Conservation (phyloP, 2,888 invertebrate genomes). For the Stegophylla sp. region DNA sequence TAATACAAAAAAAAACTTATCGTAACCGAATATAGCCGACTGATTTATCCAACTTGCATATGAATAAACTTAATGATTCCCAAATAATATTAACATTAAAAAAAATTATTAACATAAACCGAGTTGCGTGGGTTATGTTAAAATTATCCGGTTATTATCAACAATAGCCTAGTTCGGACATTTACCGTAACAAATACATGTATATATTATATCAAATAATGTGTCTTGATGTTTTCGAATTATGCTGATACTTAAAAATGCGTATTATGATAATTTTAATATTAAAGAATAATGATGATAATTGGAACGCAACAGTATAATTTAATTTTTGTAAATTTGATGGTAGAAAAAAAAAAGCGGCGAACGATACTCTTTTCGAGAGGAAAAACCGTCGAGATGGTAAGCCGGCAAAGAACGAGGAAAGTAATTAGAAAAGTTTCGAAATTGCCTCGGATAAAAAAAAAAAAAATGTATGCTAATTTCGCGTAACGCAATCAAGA, state of each 20-base stretch:
- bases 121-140: too few species aligned
- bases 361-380: background rate
- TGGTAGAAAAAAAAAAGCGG: background rate
- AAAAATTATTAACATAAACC: too few species aligned
- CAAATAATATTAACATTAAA: too few species aligned
- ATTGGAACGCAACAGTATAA: background rate
- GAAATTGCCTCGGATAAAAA: background rate
- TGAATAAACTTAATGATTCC: too few species aligned
- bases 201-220: background rate
- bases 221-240: background rate
- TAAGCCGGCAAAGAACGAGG: background rate
- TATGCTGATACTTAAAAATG: background rate
- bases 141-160: too few species aligned
- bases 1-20: too few species aligned
- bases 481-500: background rate
- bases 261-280: background rate
- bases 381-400: background rate
- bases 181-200: too few species aligned
- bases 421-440: constrained; percentile 36
- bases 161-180: too few species aligned
- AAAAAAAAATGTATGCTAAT: background rate
- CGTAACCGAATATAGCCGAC: too few species aligned
- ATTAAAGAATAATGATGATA: constrained; percentile 7
- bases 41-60: too few species aligned
- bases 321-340: background rate